Conservation (phyloP, 2,797 vertebrate genomes). For the Decapterus maruadsi region DNA sequence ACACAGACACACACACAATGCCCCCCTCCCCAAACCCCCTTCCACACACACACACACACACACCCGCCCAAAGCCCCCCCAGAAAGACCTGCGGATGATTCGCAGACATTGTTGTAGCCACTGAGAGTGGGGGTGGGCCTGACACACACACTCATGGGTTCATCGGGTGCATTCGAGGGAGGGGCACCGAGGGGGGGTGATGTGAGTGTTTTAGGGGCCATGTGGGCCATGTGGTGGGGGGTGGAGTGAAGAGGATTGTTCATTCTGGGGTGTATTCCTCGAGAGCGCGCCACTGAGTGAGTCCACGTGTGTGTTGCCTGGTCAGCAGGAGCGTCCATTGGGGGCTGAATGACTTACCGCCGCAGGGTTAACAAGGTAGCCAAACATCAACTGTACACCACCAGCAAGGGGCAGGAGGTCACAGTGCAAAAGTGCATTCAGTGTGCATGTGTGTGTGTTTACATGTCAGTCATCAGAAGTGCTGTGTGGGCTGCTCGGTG, state of each 20-base stretch:
- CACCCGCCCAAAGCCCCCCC: slow-evolving; percentile 26
- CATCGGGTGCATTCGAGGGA: slow-evolving; percentile 65
- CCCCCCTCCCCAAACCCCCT: slow-evolving; percentile 10
- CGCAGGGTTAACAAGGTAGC: slow-evolving; percentile 26
- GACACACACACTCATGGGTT: slow-evolving; percentile 56
- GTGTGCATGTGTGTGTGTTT: not conserved
- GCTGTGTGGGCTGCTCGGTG: slow-evolving; percentile 12
- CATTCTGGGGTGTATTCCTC: slow-evolving; percentile 30
- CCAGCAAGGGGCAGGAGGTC: not conserved
- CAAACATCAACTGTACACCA: slow-evolving; percentile 15
- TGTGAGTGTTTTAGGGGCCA: slow-evolving; percentile 45
- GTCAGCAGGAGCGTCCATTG: slow-evolving; percentile 42
- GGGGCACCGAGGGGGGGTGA: slow-evolving; percentile 39
- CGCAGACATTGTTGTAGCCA: slow-evolving; percentile 63
- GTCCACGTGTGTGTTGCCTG: not conserved
- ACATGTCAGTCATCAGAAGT: slow-evolving; percentile 2
- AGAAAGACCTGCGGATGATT: slow-evolving; percentile 49
- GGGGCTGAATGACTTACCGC: slow-evolving; percentile 28
- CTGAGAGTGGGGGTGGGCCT: slow-evolving; percentile 47
- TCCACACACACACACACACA: not conserved
- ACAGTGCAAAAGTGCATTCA: slow-evolving; percentile 5
- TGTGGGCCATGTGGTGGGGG: slow-evolving; percentile 34
- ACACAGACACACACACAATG: slow-evolving; percentile 2
- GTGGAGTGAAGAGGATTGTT: slow-evolving; percentile 15
- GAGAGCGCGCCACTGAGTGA: slow-evolving; percentile 8